Base-by-base conservation (phyloP, 2,797 vertebrate genomes). In the Delichon dasypus region DNA sequence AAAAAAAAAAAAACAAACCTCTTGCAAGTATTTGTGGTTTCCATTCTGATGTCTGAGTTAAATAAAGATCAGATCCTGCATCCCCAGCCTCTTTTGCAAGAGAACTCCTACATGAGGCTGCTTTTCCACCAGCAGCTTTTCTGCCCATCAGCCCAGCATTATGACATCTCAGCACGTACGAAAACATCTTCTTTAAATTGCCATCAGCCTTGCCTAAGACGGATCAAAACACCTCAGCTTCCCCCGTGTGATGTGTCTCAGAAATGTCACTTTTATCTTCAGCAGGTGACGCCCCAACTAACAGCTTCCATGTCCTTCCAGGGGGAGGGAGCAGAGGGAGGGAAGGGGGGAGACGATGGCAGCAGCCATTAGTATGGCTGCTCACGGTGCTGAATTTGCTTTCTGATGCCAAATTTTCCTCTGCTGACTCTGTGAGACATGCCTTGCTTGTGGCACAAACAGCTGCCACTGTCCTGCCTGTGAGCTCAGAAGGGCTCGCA, bases 161-260 rank as follows among this genome's bases (percentile, higher is more conserved):
- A 11, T 60, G 89, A 83, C 86, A 64, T 47, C 74, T 90, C 71
- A 71, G 70, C 71, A 61, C 2, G 3, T 34, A 70, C 66, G 45
- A 50, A 60, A 84, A 61, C 60, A 79, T 60, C 85, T 93, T 78
- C 78, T 93, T 92, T 91, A 86, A 74, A 94, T n/a, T 81, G 84
- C 90, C 88, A 90, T 79, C 73, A 70, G 70, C 51, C 60, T 75
- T n/a, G 32, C 81, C 30, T 57, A 5, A 38, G 76, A 81, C 0
- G 0, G 85, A 93, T 82, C 87, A 92, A 77, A 73, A 76, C 58
- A 72, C 57, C 34, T 47, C 58, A 48, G 75, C 73, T 74, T 89
- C 58, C 36, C 44, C 67, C 0, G 4, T 26, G 32, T 34, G 83
- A 92, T 50, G 42, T 38, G 71, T 51, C 85, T 87, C 78, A 30